Conservation (phyloP, 2,888 invertebrate genomes). For the Synanthedon myopaeformis region DNA sequence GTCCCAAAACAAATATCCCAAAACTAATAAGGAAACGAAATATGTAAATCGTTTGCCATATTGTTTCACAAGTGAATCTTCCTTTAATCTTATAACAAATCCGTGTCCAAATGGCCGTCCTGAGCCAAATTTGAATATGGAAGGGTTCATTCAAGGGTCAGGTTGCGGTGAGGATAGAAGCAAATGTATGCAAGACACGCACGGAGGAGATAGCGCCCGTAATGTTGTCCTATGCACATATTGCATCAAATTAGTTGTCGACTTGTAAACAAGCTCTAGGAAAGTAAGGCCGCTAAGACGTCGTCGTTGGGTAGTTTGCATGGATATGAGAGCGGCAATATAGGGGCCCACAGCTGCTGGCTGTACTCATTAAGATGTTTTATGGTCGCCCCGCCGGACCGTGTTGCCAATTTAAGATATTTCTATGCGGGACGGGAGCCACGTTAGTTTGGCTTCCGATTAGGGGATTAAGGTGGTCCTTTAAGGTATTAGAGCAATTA, state of each 20-base stretch:
- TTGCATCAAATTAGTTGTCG: slow-evolving; percentile 72
- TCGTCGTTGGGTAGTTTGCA: slow-evolving; percentile 66
- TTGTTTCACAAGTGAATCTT: slow-evolving; percentile 72
- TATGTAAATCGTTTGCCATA: slow-evolving; percentile 70
- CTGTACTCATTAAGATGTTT: slow-evolving; percentile 72
- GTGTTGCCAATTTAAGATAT: slow-evolving; percentile 70
- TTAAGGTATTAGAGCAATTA: slow-evolving; percentile 66
- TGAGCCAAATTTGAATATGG: slow-evolving; percentile 64
- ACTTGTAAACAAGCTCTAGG: slow-evolving; percentile 66
- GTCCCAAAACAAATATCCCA: slow-evolving; percentile 70
- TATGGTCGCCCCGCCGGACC: slow-evolving; percentile 68
- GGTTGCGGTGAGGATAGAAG: slow-evolving; percentile 47
- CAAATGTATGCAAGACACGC: slow-evolving; percentile 70
- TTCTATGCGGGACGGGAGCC: slow-evolving; percentile 66
- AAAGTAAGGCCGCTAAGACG: slow-evolving; percentile 65
- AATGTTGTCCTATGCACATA: slow-evolving; percentile 71
- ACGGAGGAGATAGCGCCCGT: slow-evolving; percentile 62
- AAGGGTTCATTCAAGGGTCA: slow-evolving; percentile 61
- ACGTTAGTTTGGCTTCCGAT: slow-evolving; percentile 69
- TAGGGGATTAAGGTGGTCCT: slow-evolving; percentile 67
- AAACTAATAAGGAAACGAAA: slow-evolving; percentile 72
- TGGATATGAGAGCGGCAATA: slow-evolving; percentile 70
- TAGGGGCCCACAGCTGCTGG: slow-evolving; percentile 66
- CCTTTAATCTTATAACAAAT: slow-evolving; percentile 73
- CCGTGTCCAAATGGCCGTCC: slow-evolving; percentile 70